Percentiles rank a stretch among this genome's conserved stretches.
Evolutionary conservation across 1,140 invertebrate species (phyloP).

Genomic region (Polypedilum pembai): DNA sequence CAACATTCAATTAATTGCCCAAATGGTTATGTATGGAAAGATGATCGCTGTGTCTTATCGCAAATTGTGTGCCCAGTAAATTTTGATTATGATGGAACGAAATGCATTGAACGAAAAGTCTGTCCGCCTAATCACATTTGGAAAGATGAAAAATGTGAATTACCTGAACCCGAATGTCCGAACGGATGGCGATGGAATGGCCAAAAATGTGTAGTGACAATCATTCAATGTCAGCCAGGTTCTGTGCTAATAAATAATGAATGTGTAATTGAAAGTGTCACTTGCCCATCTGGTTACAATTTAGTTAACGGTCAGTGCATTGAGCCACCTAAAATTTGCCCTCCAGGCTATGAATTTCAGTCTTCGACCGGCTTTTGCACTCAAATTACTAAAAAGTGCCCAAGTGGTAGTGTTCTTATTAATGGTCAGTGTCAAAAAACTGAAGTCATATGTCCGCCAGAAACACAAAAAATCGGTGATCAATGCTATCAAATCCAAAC

Average conservation of each 20-base stretch:
- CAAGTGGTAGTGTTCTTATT: neutral
- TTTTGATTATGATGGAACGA: slow-evolving; percentile 5
- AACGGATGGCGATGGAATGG: neutral
- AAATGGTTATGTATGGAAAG: neutral
- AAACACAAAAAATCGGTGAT: neutral
- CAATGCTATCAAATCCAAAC: neutral
- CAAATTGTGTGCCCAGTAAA: neutral
- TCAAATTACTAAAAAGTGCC: neutral
- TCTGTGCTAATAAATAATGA: neutral
- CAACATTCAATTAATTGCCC: neutral
- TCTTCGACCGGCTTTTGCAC: neutral
- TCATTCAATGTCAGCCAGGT: neutral
- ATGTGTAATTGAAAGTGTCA: neutral
- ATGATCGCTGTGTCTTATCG: slow-evolving; percentile 3
- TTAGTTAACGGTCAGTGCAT: neutral
- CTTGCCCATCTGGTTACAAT: neutral
- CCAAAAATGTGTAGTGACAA: neutral
- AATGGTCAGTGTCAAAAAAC: neutral
- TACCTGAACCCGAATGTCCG: neutral
- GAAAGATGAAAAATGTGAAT: neutral
- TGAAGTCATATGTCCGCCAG: neutral
- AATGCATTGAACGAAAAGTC: neutral
- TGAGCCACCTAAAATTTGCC: neutral
- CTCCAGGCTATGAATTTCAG: neutral
- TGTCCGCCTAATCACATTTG: slow-evolving; percentile 12